Percentiles rank a stretch among this genome's conserved stretches.
phyloP scores from a whole-genome alignment of 1,140 invertebrate genomes.

The Macrosteles quadrilineatus region DNA sequence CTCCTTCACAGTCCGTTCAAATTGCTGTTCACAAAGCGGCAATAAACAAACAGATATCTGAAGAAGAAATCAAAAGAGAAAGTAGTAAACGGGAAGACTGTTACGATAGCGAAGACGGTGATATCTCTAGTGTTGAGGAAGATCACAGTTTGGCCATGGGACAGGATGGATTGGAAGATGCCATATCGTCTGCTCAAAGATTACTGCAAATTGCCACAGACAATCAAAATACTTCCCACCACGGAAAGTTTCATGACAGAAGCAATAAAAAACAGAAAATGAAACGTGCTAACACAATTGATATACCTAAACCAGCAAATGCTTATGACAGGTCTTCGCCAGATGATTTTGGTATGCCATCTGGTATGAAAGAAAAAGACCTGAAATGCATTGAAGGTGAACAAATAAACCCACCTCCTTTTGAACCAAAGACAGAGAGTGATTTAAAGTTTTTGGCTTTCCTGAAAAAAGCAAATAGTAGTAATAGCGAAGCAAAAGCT shows the following conservation, averaged over 20 bases:
- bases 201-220: slow-evolving; percentile 44
- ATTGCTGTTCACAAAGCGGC: slow-evolving; percentile 53
- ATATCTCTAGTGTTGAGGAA: slow-evolving; percentile 43
- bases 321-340: slow-evolving; percentile 53
- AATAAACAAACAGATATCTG: slow-evolving; percentile 51
- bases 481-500: slow-evolving; percentile 41
- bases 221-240: slow-evolving; percentile 46
- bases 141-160: slow-evolving; percentile 19
- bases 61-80: slow-evolving; percentile 36
- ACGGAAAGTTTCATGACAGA: slow-evolving; percentile 40
- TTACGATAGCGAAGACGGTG: slow-evolving; percentile 39
- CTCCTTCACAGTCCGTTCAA: slow-evolving; percentile 50
- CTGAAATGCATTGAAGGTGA: not conserved
- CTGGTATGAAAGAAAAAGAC: slow-evolving; percentile 24
- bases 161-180: slow-evolving; percentile 20
- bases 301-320: slow-evolving; percentile 72
- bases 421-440: slow-evolving; percentile 79
- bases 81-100: slow-evolving; percentile 15
- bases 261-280: slow-evolving; percentile 71
- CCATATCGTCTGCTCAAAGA: slow-evolving; percentile 43
- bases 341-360: slow-evolving; percentile 42
- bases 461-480: slow-evolving; percentile 61
- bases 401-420: slow-evolving; percentile 54
- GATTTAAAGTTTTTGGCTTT: slow-evolving; percentile 83
- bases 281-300: slow-evolving; percentile 85